Evolutionary conservation across 2,797 vertebrate species (phyloP).

Genomic region (Apodemus agrarius): DNA sequence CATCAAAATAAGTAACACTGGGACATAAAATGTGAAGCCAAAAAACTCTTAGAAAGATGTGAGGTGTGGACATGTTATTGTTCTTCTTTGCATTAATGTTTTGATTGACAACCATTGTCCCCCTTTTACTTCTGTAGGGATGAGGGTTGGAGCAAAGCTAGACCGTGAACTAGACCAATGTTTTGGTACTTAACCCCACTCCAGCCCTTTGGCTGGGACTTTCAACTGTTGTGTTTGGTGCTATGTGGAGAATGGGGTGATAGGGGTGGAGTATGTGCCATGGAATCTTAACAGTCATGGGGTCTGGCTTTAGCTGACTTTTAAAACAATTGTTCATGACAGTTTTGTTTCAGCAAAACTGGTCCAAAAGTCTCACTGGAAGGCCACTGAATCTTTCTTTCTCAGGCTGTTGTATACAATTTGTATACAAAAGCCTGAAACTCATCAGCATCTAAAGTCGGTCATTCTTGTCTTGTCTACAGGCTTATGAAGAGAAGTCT

Average conservation of each 20-base stretch:
- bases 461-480: background rate
- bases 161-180: background rate
- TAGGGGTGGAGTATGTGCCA: background rate
- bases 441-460: background rate
- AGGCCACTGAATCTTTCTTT: background rate
- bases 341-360: background rate
- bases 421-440: slow-evolving; percentile 22
- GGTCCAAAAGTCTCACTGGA: background rate
- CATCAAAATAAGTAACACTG: background rate
- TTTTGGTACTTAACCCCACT: background rate
- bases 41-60: background rate
- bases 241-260: background rate
- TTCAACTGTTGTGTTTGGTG: background rate
- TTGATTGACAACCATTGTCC: background rate
- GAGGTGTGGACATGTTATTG: background rate
- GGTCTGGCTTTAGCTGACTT: background rate
- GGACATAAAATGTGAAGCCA: background rate
- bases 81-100: background rate
- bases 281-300: background rate
- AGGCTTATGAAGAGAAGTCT: background rate
- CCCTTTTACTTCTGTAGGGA: background rate
- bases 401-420: background rate
- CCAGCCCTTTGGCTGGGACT: background rate
- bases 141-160: background rate
- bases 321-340: slow-evolving; percentile 36